A percentile compares a stretch with the other conserved stretches of the same genome.
Evolutionary conservation across 37 sponge, comb jelly and placozoan species (phyloP).

Genomic region (Bolinopsis microptera): DNA sequence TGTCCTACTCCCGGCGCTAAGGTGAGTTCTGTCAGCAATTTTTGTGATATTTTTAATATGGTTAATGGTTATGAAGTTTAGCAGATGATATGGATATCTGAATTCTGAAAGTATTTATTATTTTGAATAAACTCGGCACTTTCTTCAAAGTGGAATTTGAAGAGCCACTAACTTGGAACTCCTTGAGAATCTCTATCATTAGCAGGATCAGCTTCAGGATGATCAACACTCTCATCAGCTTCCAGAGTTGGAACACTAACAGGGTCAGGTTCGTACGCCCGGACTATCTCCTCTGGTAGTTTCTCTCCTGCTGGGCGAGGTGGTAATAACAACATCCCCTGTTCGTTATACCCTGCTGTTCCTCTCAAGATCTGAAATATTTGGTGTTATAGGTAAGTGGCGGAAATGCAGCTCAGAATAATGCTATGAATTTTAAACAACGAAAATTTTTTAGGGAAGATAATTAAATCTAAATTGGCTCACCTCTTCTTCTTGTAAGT

Average conservation of each 20-base stretch:
- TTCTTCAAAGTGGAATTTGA: no score
- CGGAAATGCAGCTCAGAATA: not conserved
- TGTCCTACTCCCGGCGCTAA: not conserved
- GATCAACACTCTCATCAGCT: conserved; percentile 43
- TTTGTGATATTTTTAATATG: no score
- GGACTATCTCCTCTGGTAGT: conserved; percentile 78
- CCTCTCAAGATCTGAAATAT: conserved; percentile 81
- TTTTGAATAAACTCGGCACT: no score
- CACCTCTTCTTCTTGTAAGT: conserved; percentile 88
- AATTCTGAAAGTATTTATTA: no score
- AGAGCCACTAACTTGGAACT: not conserved
- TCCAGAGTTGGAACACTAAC: conserved; percentile 7
- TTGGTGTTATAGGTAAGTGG: not conserved
- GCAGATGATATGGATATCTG: no score
- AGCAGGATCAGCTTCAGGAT: not conserved
- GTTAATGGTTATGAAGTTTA: no score
- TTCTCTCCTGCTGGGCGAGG: conserved; percentile 75
- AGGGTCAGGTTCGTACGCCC: conserved; percentile 71
- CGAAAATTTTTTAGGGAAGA: no score
- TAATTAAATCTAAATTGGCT: no score
- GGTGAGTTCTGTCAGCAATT: no score
- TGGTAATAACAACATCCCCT: conserved; percentile 80
- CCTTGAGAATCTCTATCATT: not conserved
- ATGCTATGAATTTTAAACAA: not conserved
- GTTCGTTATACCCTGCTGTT: conserved; percentile 76